Base-by-base conservation (phyloP, 2,797 vertebrate genomes). In the Alectoris magna region DNA sequence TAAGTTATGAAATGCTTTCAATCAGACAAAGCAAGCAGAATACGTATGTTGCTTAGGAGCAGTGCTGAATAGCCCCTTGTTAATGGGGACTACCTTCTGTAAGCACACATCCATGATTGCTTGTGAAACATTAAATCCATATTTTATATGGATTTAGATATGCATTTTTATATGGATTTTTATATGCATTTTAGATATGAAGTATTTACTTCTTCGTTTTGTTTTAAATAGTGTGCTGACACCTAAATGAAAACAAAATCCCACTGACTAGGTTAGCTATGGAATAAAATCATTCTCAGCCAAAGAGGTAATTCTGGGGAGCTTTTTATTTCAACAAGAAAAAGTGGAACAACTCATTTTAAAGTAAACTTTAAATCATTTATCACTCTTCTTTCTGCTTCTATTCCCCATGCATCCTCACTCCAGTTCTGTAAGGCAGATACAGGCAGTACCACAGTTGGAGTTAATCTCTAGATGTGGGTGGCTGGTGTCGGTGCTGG, bases 61-160 rank as follows among this genome's bases (percentile, higher is more conserved):
- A 16, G 22, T 18, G 24, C 23, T 60, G 41, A 76, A 58, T 5
- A 69, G 34, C 29, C 24, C 48, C 24, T 68, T 46, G 27, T 71
- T 67, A 67, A 72, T 23, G 36, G 56, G 14, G 6, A 9, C 17
- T 10, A 8, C 36, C 41, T 49, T 51, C 49, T 59, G 10, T 21
- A 11, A 3, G 13, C n/a, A 51, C 15, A 8, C 11, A n/a, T 51
- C 3, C 10, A 8, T 1, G 22, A 72, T 39, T 3, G 4, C 38
- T 67, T 4, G 10, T 19, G n/a, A 31, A 76, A 73, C 31, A 23
- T 13, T 29, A 29, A 17, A 68, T 46, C 38, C 16, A 29, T 22
- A 4, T 56, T 67, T 72, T 24, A 1, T 34, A 34, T 34, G 34
- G 34, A 34, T 34, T 34, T 34, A 34, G 34, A 34, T 34, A 34